Base-by-base conservation (phyloP, 2,888 invertebrate species). In the Nebria brevicollis region DNA sequence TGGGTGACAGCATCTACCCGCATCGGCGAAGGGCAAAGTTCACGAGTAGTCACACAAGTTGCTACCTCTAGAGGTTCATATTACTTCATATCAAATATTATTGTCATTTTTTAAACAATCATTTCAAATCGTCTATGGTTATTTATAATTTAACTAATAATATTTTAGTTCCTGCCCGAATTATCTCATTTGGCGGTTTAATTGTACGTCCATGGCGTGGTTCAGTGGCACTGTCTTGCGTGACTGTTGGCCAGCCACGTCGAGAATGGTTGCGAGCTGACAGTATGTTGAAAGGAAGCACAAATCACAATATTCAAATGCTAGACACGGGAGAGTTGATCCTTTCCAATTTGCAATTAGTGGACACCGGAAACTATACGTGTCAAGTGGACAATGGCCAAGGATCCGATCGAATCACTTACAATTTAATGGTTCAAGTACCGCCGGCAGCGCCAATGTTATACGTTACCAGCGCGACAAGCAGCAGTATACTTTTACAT, bases 1-100 rank as follows among this genome's bases (percentile, higher is more conserved):
- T 94, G 94, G 93, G 94, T 95, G 26, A 94, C 94, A 0, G 95
- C 95, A 1, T 94, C 93, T 4, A 95, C 95, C 0, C 90, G 93
- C 54, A 93, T 95, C 66, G 95, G 95, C 0, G 95, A 95, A 87
- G 95, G 95, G 0, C 94, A 93, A 86, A 94, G 93, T 86, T 94
- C 94, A 0, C 90, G 91, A 79, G 93, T 94, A 1, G 93, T 93
- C 6, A 92, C 93, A 0, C 93, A 94, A 88, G 91, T 94, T 42
- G 93, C 93, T 8, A 92, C 92, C 5, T 92, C 91, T 84, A 91
- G 93, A 85, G 91, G 93, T 89, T 84, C 85, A 85, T 82, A 13
- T 6, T 34, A 5, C 34, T 1, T 2, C 34, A 34, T 34, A 34
- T 34, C 5, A n/a, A 20, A 26, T 72, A 41, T 65, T 15, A 65